Evolutionary conservation across 2,113 vertebrate species (phyloP), one percentile per base, ranked within the genome.

Genomic region (Desmodus rotundus): DNA sequence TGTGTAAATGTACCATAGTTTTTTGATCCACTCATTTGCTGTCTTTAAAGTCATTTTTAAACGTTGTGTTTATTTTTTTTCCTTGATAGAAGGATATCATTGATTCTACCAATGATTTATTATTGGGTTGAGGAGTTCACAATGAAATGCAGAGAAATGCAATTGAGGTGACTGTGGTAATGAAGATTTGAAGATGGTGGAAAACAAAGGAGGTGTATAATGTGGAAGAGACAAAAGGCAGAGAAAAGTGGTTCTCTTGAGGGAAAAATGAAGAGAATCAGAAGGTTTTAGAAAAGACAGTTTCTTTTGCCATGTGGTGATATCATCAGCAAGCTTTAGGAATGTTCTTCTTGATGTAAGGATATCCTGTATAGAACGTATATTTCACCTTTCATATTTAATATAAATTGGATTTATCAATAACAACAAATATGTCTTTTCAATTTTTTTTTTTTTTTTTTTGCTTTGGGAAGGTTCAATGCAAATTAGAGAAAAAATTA

Each of bases 251-350:
- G 0, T 83, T 92, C n/a, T 92, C 50, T 85, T 36, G 56, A 73
- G 56, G 78, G 65, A 70, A 74, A 41, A 94, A 72, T 54, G 67
- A 73, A 94, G 45, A 36, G 15, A 65, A 80, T 88, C 26, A 67
- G 33, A 86, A 68, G 13, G 88, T 85, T 91, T 76, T 94, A 73
- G 70, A 81, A 91, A 95, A 93, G 77, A 70, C 12, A 47, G 7
- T 89, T 93, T 86, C 28, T 87, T 90, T 96, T 80, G 10, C 52
- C 70, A 0, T 31, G 76, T 28, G 31, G 7, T 74, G 76, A 78
- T 45, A 65, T 41, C 9, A 36, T 61, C 43, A 80, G 45, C 43
- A 84, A 84, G 43, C 13, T 82, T 74, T 73, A 36, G 41, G 83
- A 45, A 58, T 33, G 20, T 78, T 83, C 63, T 33, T 95, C 31